Evolutionary conservation across 2,797 vertebrate species (phyloP), one percentile per base, ranked within the genome.

Genomic region (Lycodopsis pacificus): DNA sequence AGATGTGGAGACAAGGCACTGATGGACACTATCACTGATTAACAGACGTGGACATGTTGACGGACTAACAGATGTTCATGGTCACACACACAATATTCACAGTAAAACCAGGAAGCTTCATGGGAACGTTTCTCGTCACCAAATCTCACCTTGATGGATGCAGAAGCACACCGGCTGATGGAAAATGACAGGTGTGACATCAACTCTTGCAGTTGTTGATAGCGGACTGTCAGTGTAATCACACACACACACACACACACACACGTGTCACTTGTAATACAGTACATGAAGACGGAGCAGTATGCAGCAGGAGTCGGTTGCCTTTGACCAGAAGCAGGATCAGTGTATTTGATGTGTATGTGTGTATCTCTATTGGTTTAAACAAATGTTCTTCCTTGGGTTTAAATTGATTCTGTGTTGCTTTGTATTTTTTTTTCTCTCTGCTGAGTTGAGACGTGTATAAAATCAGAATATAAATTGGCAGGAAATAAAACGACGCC

Each of bases 401-500:
- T 92, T 93, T 85, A 63, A 63, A 88, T 82, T 73, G 25, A 78
- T 83, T 84, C 73, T 88, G 54, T 89, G 86, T 88, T 87, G 72
- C 71, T 91, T 90, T 93, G 86, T 93, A 78, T 77, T 84, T 79
- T 89, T 88, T 82, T 85, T 82, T 82, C 65, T 82, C 58, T 88
- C 89, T 87, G 76, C 77, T 79, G 79, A 84, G 85, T 86, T 80
- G 80, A 88, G 78, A 86, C 77, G 22, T 94, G 91, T 93, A 85
- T 80, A 85, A 90, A 91, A 91, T 88, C 80, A 71, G 84, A 90
- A 89, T 91, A 86, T 91, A 90, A 93, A 90, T 86, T 88, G 90
- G 90, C 42, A 62, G 88, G 86, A 89, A 94, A 94, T 93, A 93
- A 95, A 95, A 89, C n/a, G 36, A 89, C 85, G 79, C 80, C 81